phyloP scores from a whole-genome alignment of 2,113 vertebrate genomes.

The Oceanites oceanicus region DNA sequence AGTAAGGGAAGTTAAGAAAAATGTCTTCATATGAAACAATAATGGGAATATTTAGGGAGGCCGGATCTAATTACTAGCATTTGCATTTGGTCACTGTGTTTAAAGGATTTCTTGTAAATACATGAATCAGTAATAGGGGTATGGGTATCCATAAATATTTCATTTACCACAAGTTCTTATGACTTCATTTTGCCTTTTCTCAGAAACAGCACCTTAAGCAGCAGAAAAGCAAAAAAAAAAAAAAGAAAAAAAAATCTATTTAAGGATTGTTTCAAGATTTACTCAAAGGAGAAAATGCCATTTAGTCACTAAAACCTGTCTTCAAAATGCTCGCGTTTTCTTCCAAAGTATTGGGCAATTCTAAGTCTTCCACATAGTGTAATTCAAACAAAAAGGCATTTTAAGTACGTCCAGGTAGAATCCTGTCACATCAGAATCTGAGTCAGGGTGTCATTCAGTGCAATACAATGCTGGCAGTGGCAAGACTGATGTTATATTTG shows the following conservation, averaged over 20 bases:
- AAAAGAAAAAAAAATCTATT: not conserved
- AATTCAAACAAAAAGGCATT: not conserved
- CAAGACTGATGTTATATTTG: not conserved
- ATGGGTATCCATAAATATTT: not conserved
- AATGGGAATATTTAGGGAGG: not conserved
- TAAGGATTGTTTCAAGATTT: not conserved
- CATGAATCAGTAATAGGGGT: not conserved
- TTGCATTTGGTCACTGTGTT: constrained; percentile 4
- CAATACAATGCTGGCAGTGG: not conserved
- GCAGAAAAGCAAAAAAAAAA: not conserved
- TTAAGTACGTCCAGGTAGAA: not conserved
- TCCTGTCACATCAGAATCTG: not conserved
- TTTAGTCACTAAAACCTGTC: not conserved
- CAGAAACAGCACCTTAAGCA: not conserved
- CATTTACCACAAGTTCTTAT: not conserved
- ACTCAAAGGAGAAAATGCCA: not conserved
- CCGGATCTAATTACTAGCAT: constrained; percentile 15
- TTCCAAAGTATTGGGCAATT: not conserved
- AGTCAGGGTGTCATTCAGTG: not conserved
- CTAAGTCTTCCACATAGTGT: not conserved
- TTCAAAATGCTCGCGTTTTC: not conserved
- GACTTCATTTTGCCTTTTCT: not conserved
- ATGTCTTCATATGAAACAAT: constrained; percentile 20
- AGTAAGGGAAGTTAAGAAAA: constrained; percentile 1
- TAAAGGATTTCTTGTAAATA: constrained; percentile 27